These are phyloP conservation scores for Myripristis murdjan DNA, from an alignment of 2,797 vertebrate species.

Conservation along the genomic window DNA sequence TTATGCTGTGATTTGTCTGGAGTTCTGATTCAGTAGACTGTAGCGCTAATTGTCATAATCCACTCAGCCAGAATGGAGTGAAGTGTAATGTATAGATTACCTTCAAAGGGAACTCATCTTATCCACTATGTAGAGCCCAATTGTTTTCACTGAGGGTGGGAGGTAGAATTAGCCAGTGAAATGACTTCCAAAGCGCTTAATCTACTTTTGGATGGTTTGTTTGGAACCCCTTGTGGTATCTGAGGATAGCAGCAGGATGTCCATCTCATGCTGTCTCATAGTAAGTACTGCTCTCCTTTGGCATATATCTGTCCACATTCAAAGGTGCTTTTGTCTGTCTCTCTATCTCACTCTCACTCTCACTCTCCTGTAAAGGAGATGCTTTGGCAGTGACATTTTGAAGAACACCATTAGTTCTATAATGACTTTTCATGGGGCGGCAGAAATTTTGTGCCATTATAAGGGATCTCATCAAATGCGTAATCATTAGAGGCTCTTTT, in stretches of 20 bases:
- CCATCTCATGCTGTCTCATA: conserved; percentile 30
- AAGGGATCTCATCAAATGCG: conserved; percentile 69
- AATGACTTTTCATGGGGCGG: conserved; percentile 73
- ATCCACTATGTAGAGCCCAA: conserved; percentile 17
- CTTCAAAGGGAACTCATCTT: neutral
- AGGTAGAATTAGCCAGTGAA: conserved; percentile 37
- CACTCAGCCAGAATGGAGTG: neutral
- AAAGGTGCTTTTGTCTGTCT: conserved; percentile 48
- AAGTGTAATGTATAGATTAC: neutral
- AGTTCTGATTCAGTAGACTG: neutral
- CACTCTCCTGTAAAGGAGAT: conserved; percentile 29
- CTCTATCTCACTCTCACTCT: conserved; percentile 1
- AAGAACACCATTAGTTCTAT: conserved; percentile 75
- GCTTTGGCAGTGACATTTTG: conserved; percentile 72
- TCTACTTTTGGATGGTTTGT: conserved; percentile 42
- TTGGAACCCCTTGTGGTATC: conserved; percentile 34
- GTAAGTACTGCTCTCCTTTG: conserved; percentile 37
- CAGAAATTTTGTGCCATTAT: conserved; percentile 70
- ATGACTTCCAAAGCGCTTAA: conserved; percentile 34
- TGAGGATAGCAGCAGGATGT: conserved; percentile 51
- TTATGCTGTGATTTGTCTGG: conserved; percentile 15
- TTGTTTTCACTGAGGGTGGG: conserved; percentile 16
- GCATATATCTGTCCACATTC: conserved; percentile 45
- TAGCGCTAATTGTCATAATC: conserved; percentile 9
- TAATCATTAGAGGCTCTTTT: conserved; percentile 66